Base-by-base conservation (phyloP, 2,113 vertebrate genomes). In the Engraulis encrasicolus region DNA sequence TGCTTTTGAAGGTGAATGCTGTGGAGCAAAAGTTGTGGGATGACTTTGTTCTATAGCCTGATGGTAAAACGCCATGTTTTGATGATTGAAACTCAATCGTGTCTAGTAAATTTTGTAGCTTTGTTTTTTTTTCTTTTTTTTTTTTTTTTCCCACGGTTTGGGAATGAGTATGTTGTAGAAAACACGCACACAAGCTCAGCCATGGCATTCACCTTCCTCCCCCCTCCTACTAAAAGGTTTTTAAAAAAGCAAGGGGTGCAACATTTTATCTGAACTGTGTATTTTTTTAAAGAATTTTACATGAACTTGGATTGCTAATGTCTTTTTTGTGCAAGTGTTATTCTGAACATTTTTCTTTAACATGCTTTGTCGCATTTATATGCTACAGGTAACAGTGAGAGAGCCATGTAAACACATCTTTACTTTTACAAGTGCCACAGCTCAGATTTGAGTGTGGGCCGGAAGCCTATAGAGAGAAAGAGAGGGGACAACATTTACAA, bases 341-440 rank as follows among this genome's bases (percentile, higher is more conserved):
- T 90, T 92, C 91, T 98, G 96, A 96, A 95, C 96, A 96, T 95
- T 85, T 89, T 98, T 86, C 89, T 98, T 99, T 99, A 99, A 99
- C 98, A 99, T 99, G 97, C 97, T 99, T 99, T 99, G 98, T 99
- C 97, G 97, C 98, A 98, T 99, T 99, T 99, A 99, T 99, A 99
- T 98, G 97, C 98, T 97, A 97, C 98, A 99, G 98, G 98, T 99
- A 97, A 98, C 97, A 99, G 84, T 87, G 96, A 99, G 97, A 99
- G 97, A 99, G 96, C 97, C 98, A 99, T 98, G 97, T 98, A 96
- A 98, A 98, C 96, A 95, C 97, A 96, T 96, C 98, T 97, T 88
- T 99, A 97, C 97, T 98, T 97, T 97, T 96, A 97, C 94, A 98
- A 96, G 96, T 99, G 95, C 97, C 97, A 96, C 97, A 97, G 97